Evolutionary conservation across 2,888 invertebrate species (phyloP).

Genomic region (Carabus problematicus): DNA sequence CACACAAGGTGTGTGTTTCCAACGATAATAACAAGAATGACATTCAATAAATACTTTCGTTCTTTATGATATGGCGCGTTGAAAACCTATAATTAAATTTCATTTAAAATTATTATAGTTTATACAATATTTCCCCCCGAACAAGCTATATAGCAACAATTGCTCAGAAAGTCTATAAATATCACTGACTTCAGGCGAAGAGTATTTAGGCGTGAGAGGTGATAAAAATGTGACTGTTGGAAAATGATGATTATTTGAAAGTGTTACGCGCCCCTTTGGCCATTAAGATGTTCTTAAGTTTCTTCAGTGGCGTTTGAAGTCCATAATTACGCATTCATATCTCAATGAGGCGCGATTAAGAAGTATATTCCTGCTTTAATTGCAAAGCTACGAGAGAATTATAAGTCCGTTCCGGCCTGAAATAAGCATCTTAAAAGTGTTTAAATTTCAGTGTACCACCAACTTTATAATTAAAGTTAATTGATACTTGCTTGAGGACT

Average conservation of each 20-base stretch:
- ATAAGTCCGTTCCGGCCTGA: conserved; percentile 24
- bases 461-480: conserved; percentile 43
- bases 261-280: conserved; percentile 8
- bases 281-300: conserved; percentile 24
- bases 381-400: conserved; percentile 24
- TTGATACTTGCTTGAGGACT: conserved; percentile 35
- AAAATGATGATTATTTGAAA: neutral
- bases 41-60: too few species aligned
- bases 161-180: too few species aligned
- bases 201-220: too few species aligned
- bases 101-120: too few species aligned
- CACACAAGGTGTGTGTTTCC: too few species aligned
- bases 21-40: too few species aligned
- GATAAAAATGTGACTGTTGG: too few species aligned
- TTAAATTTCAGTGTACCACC: conserved; percentile 38
- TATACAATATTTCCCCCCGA: too few species aligned
- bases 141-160: too few species aligned
- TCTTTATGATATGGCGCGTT: too few species aligned
- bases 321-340: conserved; percentile 42
- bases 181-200: too few species aligned
- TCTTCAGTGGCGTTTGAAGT: conserved; percentile 36
- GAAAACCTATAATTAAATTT: too few species aligned
- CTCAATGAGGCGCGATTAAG: conserved; percentile 42
- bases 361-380: conserved; percentile 42
- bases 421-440: conserved; percentile 43